Evolutionary conservation across 2,113 vertebrate species (phyloP).

Genomic region (Himantopus leucocephalus): DNA sequence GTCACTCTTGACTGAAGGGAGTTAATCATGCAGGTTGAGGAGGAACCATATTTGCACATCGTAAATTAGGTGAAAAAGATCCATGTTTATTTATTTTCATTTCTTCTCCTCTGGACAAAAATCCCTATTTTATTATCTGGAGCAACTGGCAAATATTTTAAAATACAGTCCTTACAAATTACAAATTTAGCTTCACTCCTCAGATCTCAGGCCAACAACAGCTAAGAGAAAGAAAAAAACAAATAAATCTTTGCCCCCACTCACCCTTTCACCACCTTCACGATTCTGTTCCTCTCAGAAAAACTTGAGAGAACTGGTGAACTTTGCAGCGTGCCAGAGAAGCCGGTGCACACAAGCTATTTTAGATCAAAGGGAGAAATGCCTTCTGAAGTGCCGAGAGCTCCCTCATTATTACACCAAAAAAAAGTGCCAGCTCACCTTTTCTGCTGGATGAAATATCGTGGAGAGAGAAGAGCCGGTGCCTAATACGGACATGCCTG

Average conservation of each 20-base stretch:
- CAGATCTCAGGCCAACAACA: constrained; percentile 41
- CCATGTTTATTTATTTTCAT: constrained; percentile 49
- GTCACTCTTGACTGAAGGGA: neutral
- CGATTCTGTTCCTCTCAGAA: constrained; percentile 2
- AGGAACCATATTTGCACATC: constrained; percentile 20
- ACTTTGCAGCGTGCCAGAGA: neutral
- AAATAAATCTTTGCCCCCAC: constrained; percentile 29
- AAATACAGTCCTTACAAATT: constrained; percentile 1
- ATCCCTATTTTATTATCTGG: constrained; percentile 30
- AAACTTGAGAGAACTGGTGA: constrained; percentile 19
- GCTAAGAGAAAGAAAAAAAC: constrained; percentile 6
- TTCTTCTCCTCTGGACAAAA: constrained; percentile 24
- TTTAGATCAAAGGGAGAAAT: constrained; percentile 48
- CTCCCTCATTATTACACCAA: neutral
- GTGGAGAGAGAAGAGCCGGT: neutral
- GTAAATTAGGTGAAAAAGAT: constrained; percentile 51
- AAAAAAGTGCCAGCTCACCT: neutral
- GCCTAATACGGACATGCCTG: neutral
- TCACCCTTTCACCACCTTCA: constrained; percentile 45
- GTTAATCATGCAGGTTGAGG: constrained; percentile 6
- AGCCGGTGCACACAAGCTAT: neutral
- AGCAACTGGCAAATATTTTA: constrained; percentile 43
- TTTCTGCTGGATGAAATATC: neutral
- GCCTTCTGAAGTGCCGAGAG: neutral
- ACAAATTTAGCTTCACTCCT: constrained; percentile 33